phyloP scores from a whole-genome alignment of 2,113 vertebrate genomes.

The Neopipo cinnamomea region DNA sequence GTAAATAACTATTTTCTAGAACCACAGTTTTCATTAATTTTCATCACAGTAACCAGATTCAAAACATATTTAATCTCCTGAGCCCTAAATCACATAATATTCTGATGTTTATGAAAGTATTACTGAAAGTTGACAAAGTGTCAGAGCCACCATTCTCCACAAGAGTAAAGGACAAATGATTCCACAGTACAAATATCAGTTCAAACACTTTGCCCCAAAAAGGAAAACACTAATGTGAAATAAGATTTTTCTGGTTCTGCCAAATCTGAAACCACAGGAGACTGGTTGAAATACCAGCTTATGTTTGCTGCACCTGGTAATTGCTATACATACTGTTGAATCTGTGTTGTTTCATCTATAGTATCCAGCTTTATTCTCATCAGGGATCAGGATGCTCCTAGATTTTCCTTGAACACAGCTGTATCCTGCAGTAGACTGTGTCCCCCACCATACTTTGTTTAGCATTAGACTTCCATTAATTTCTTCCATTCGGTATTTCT shows the following conservation, averaged over 20 bases:
- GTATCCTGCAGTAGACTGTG: not conserved
- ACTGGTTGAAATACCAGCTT: slow-evolving; percentile 16
- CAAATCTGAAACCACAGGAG: not conserved
- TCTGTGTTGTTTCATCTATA: not conserved
- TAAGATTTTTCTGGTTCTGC: not conserved
- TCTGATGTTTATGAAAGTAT: not conserved
- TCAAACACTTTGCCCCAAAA: not conserved
- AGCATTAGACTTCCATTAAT: not conserved
- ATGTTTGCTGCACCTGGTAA: slow-evolving; percentile 3
- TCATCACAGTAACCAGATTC: not conserved
- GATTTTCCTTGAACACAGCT: not conserved
- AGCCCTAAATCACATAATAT: not conserved
- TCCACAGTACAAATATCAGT: not conserved
- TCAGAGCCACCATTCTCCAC: not conserved
- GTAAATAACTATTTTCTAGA: not conserved
- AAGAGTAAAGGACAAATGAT: not conserved
- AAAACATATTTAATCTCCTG: not conserved
- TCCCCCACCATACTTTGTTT: not conserved
- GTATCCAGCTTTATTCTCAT: not conserved
- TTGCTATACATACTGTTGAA: not conserved
- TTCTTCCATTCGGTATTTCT: not conserved
- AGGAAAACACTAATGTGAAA: not conserved
- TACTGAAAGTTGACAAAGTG: not conserved
- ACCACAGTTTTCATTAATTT: not conserved
- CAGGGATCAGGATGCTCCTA: not conserved